Percentiles rank a stretch among this genome's conserved stretches.
These are phyloP conservation scores for Atta cephalotes DNA, from an alignment of 1,140 invertebrate genomes.

Conservation along the genomic window DNA sequence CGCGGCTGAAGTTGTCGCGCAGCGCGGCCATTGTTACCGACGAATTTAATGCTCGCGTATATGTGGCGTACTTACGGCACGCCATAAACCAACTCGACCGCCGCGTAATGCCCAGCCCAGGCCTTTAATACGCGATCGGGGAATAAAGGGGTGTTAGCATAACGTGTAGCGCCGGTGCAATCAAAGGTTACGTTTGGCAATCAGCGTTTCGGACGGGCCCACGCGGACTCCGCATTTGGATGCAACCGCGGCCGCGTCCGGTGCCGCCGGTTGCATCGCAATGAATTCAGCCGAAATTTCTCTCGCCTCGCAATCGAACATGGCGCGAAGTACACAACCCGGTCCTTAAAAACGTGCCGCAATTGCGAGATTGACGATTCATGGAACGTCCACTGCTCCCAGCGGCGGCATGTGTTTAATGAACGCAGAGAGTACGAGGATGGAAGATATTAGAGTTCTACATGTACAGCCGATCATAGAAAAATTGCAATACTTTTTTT, in stretches of 20 bases:
- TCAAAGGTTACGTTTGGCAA: constrained; percentile 51
- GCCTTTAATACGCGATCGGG: constrained; percentile 67
- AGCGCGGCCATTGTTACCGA: constrained; percentile 19
- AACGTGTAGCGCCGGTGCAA: constrained; percentile 43
- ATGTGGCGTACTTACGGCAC: constrained; percentile 53
- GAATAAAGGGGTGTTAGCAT: constrained; percentile 59
- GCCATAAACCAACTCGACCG: constrained; percentile 69
- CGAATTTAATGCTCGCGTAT: constrained; percentile 50
- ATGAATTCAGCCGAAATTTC: background rate
- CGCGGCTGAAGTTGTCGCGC: constrained; percentile 23
- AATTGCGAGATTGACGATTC: constrained; percentile 15
- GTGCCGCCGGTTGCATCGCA: constrained; percentile 4
- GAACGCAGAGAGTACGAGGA: background rate
- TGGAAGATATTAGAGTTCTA: too few species aligned
- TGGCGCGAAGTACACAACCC: background rate
- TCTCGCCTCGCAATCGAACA: background rate
- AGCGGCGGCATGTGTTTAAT: background rate
- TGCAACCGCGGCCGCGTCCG: constrained; percentile 2
- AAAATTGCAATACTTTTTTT: too few species aligned
- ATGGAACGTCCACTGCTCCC: background rate
- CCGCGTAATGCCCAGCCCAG: constrained; percentile 53
- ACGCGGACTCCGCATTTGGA: constrained; percentile 32
- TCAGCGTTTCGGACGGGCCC: constrained; percentile 31
- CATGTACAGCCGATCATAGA: too few species aligned
- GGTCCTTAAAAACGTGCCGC: constrained; percentile 23